phyloP scores from a whole-genome alignment of 2,888 invertebrate species.

The Eupithecia insigniata region DNA sequence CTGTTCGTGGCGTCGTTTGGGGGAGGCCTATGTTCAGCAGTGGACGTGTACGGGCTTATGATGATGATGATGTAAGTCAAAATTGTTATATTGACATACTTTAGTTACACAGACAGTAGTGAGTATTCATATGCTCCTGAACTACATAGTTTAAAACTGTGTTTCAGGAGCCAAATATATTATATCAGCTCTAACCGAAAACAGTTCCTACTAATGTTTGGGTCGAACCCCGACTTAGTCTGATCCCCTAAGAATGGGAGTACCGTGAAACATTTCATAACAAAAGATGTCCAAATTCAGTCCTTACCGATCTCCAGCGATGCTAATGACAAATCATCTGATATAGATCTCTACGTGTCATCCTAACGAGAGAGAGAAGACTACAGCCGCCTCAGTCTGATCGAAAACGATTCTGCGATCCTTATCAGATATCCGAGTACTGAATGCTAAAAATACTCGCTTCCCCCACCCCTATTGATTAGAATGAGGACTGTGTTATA shows the following conservation, averaged over 20 bases:
- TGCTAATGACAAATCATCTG: conserved; percentile 8
- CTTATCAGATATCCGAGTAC: conserved; percentile 30
- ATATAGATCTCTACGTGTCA: conserved; percentile 5
- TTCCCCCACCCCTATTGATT: conserved; percentile 29
- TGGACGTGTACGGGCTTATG: too few species aligned
- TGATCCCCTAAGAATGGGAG: background rate
- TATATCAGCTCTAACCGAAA: background rate
- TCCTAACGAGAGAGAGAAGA: conserved; percentile 18
- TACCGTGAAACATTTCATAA: background rate
- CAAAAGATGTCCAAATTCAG: conserved; percentile 1
- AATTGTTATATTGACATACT: too few species aligned
- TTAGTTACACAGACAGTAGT: too few species aligned
- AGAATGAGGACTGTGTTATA: conserved; percentile 7
- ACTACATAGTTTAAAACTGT: too few species aligned
- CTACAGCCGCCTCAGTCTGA: conserved; percentile 19
- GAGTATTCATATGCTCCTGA: too few species aligned
- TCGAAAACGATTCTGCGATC: conserved; percentile 23
- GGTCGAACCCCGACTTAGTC: background rate
- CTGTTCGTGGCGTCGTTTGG: too few species aligned
- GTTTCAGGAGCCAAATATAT: too few species aligned
- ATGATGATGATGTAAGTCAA: too few species aligned
- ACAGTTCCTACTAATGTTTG: background rate
- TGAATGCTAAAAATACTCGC: conserved; percentile 33
- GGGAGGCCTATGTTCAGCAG: too few species aligned
- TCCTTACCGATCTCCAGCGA: background rate